phyloP scores from a whole-genome alignment of 2,797 vertebrate species.

The Sparus aurata region DNA sequence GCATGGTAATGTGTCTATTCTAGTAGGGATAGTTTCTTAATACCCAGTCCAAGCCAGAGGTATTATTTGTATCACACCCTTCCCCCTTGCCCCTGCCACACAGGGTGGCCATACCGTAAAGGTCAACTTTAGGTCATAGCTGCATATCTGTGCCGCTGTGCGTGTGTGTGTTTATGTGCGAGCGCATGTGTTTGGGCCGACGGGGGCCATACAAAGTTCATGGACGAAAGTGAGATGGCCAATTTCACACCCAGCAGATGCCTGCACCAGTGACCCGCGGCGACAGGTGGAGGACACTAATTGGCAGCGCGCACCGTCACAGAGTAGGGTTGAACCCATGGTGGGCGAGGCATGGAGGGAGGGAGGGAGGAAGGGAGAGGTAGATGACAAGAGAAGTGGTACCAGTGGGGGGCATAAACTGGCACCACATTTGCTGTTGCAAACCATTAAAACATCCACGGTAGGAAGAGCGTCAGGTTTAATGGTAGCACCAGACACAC shows the following conservation, averaged over 20 bases:
- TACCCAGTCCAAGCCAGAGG: conserved; percentile 13
- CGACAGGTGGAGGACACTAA: conserved; percentile 83
- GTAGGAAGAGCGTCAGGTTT: conserved; percentile 6
- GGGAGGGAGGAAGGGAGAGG: not conserved
- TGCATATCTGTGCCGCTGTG: conserved; percentile 23
- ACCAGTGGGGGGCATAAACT: conserved; percentile 13
- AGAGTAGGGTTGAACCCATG: conserved; percentile 34
- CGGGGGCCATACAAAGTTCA: conserved; percentile 70
- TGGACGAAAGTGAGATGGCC: conserved; percentile 77
- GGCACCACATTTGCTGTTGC: conserved; percentile 1
- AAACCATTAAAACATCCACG: conserved; percentile 17
- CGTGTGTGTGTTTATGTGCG: not conserved
- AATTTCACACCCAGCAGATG: conserved; percentile 82
- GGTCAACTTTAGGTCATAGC: conserved; percentile 65
- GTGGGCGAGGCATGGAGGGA: conserved; percentile 37
- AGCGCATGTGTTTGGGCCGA: conserved; percentile 4
- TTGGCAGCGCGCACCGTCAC: conserved; percentile 64
- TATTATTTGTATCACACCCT: conserved; percentile 49
- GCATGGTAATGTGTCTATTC: conserved; percentile 7
- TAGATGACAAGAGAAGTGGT: conserved; percentile 19
- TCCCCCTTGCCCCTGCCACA: conserved; percentile 11
- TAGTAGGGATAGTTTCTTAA: conserved; percentile 14
- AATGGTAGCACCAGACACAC: conserved; percentile 2
- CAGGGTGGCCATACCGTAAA: conserved; percentile 69
- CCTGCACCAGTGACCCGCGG: conserved; percentile 72